Evolutionary conservation across 2,888 invertebrate species (phyloP), one percentile per base, ranked within the genome.

Genomic region (Anarsia innoxiella): DNA sequence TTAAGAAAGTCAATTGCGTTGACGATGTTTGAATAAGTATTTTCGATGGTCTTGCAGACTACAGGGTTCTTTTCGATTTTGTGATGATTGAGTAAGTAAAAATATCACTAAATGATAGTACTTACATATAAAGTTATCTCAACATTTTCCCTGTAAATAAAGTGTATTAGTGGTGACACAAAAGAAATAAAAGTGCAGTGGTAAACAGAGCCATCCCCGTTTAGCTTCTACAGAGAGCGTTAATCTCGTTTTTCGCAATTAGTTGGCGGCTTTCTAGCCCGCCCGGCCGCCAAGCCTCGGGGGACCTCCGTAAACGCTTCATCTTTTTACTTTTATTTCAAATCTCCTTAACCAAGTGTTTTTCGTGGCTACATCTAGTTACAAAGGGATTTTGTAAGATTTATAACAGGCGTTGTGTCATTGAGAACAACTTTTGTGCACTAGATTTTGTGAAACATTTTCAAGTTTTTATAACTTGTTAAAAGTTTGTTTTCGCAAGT

Each of bases 171-270:
- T 65, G 68, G 70, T 61, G 71, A 59, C 71, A 67, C 73, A 72
- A 72, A 71, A 69, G 64, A 60, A 70, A 72, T 61, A 61, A 64
- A 66, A 61, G 64, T 45, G 59, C 59, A 66, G 66, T 58, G 69
- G 71, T 68, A 70, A 73, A 72, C 67, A 69, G 61, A 66, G 66
- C 60, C 66, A 66, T 69, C 66, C 64, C 59, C 63, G 67, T 75
- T 75, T 72, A 75, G 68, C 72, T 63, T 66, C 59, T 70, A 66
- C 67, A 60, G 67, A 66, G 66, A 64, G 74, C 72, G 77, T 76
- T 80, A 79, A 80, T 80, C 78, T 76, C 64, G 75, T 80, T 80
- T 75, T 70, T 72, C 70, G 71, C 78, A 77, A 79, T 82, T 78
- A 78, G 76, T 74, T 63, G 65, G 64, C 68, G 64, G 66, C 66